Base-by-base conservation (phyloP, 1,140 invertebrate genomes). In the Drosophila pectinifera region DNA sequence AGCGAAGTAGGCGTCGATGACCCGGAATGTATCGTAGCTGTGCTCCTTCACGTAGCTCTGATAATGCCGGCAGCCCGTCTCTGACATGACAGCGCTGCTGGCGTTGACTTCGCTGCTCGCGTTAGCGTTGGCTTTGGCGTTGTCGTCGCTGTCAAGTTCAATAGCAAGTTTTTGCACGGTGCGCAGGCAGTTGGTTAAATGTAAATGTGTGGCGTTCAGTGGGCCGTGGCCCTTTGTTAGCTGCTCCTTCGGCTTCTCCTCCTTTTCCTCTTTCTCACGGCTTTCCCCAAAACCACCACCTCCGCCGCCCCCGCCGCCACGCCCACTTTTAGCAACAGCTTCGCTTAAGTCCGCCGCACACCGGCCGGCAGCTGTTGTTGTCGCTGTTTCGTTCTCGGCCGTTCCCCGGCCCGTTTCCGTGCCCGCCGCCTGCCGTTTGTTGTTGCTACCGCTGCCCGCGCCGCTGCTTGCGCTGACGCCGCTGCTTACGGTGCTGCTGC, bases 1-100 rank as follows among this genome's bases (percentile, higher is more conserved):
- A 59, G 96, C 95, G 90, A 96, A 96, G 93, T 95, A 95, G 79
- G 94, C 94, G 93, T 96, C 95, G 72, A 96, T 95, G 68, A 96
- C 93, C 77, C 93, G 93, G 89, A 94, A 95, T 28, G 94, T 92
- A 72, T 94, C 93, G 54, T 94, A 92, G 78, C 94, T 94, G 58
- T 91, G 91, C 93, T 93, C 91, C 78, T 91, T 91, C 18, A 92
- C 73, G 70, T 92, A 92, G 54, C 68, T 79, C 59, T 90, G 84
- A 80, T 92, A 92, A 70, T 92, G 91, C 77, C 90, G 80, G 73
- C 91, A 92, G 55, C 91, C 90, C 48, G 80, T 91, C 75, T 91
- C 90, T 6, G 90, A 93, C 80, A 94, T 94, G 92, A 74, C 84
- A 56, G 57, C 56, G 38, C 36, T 55, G 56, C 34, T 54, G 49